Percentiles rank a stretch among this genome's conserved stretches.
Evolutionary conservation across 2,113 vertebrate genomes (phyloP).

Genomic region (Xerus inauris): DNA sequence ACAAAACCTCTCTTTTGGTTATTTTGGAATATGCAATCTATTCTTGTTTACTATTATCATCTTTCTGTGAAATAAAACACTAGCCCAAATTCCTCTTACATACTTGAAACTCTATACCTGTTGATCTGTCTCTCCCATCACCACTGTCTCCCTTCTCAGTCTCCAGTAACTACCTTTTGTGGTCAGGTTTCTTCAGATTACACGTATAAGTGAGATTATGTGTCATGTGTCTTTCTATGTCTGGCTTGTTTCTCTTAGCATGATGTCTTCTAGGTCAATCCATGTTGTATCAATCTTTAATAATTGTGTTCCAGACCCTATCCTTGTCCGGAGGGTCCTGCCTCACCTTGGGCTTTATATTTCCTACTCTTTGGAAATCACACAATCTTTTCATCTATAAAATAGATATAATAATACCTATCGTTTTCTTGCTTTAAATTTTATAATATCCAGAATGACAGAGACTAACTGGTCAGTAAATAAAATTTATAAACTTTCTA

Average conservation of each 20-base stretch:
- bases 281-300: background rate
- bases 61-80: background rate
- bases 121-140: background rate
- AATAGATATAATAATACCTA: background rate
- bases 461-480: background rate
- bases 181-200: background rate
- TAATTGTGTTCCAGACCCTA: background rate
- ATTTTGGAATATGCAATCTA: background rate
- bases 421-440: background rate
- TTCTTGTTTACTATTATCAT: background rate
- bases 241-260: background rate
- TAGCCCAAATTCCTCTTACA: background rate
- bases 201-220: too few relatives aligned
- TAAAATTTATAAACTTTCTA: background rate
- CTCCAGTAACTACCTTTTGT: background rate
- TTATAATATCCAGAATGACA: background rate
- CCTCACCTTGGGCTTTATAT: background rate
- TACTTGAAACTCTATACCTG: background rate
- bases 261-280: too few relatives aligned
- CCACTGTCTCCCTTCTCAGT: background rate
- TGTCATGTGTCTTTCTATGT: background rate
- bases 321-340: background rate
- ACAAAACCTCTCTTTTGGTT: background rate
- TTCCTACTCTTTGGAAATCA: background rate
- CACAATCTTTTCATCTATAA: background rate